Conservation (phyloP, 2,888 invertebrate species). For the Psylliodes chrysocephalus region DNA sequence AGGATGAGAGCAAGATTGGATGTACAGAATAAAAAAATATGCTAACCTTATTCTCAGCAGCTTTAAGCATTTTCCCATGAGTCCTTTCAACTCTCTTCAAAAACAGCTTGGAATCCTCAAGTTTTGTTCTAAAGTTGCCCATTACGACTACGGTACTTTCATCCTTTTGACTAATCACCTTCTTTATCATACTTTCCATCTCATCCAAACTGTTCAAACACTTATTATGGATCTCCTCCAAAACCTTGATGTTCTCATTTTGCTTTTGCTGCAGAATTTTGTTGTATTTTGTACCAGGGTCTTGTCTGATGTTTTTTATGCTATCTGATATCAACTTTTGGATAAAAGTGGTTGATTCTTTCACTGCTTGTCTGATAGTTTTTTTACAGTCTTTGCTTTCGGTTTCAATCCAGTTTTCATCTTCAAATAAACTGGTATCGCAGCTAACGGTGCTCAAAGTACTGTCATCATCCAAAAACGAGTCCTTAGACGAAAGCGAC, state of each 20-base stretch:
- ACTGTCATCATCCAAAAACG: background rate
- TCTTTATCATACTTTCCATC: background rate
- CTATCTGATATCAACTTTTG: background rate
- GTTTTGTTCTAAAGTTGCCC: background rate
- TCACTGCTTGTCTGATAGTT: background rate
- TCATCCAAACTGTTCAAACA: background rate
- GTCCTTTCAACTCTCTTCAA: background rate
- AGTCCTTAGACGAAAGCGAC: background rate
- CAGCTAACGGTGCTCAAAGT: background rate
- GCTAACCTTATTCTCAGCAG: constrained; percentile 5
- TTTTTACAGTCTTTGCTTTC: background rate
- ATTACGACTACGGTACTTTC: background rate
- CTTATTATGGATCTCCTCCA: constrained; percentile 1
- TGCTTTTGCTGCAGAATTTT: background rate
- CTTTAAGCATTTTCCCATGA: background rate
- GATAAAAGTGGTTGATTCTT: background rate
- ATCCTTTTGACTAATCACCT: background rate
- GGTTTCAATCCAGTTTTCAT: background rate
- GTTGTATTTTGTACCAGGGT: background rate
- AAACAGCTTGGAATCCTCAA: background rate
- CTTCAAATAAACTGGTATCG: background rate
- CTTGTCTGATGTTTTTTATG: background rate
- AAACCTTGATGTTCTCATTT: background rate
- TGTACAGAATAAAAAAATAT: too few species aligned
- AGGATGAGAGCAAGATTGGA: background rate